Evolutionary conservation across 1,140 invertebrate genomes (phyloP).

Genomic region (Macrocentrus cingulum): DNA sequence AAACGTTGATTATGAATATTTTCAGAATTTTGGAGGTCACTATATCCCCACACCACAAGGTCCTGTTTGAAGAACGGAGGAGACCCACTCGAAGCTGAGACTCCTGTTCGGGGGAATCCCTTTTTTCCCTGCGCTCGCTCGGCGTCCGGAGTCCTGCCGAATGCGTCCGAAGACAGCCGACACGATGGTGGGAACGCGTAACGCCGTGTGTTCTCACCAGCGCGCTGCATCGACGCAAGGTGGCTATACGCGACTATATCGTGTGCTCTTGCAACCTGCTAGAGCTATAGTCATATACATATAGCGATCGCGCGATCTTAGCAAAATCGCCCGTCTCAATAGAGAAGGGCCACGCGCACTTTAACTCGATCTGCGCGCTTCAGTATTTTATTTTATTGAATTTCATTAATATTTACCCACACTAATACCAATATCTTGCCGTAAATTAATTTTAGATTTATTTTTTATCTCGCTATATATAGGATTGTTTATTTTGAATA

Average conservation of each 20-base stretch:
- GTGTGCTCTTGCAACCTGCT: conserved; percentile 31
- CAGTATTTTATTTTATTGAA: too few relatives aligned
- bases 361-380: conserved; percentile 12
- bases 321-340: conserved; percentile 9
- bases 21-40: too few relatives aligned
- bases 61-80: neutral
- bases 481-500: too few relatives aligned
- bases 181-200: conserved; percentile 57
- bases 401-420: too few relatives aligned
- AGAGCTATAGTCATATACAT: too few relatives aligned
- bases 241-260: conserved; percentile 35
- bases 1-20: too few relatives aligned
- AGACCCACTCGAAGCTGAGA: conserved; percentile 25
- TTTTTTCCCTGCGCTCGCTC: neutral
- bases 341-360: conserved; percentile 3
- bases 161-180: conserved; percentile 47
- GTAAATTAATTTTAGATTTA: too few relatives aligned
- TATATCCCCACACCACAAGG: too few relatives aligned
- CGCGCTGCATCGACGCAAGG: conserved; percentile 35
- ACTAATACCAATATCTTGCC: too few relatives aligned
- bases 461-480: too few relatives aligned
- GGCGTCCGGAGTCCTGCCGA: conserved; percentile 30
- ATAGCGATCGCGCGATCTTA: conserved; percentile 19
- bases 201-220: conserved; percentile 57
- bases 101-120: conserved; percentile 20